These are phyloP conservation scores for Epinotia brunnichana DNA, from an alignment of 2,888 invertebrate species.

Conservation along the genomic window DNA sequence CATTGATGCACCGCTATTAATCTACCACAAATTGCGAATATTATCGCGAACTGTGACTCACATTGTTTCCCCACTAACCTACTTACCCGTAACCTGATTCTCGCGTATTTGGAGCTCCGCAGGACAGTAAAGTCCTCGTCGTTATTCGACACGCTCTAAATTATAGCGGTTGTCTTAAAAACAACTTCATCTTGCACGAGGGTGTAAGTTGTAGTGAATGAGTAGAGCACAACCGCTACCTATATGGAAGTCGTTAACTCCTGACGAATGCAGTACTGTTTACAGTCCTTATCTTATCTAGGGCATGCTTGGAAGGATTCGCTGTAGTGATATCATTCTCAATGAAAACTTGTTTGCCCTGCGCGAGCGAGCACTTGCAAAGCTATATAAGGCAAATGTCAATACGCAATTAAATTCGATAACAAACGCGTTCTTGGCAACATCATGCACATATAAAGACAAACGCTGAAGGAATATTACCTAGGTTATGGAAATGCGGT, in stretches of 20 bases:
- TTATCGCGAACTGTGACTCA: constrained; percentile 16
- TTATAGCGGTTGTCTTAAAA: background rate
- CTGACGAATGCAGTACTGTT: background rate
- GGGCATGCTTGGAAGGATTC: constrained; percentile 25
- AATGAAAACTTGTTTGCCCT: constrained; percentile 37
- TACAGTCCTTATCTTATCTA: constrained; percentile 17
- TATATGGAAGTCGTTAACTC: background rate
- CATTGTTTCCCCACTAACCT: constrained; percentile 24
- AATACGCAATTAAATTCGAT: constrained; percentile 35
- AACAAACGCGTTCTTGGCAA: constrained; percentile 19
- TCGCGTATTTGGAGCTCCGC: background rate
- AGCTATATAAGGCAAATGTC: constrained; percentile 40
- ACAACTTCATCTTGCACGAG: background rate
- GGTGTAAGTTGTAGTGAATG: background rate
- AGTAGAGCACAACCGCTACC: too few species aligned
- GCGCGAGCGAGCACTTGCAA: constrained; percentile 10
- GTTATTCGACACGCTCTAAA: background rate
- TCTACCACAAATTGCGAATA: constrained; percentile 1
- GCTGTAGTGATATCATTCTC: constrained; percentile 27
- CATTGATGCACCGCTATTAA: background rate
- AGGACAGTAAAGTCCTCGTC: background rate
- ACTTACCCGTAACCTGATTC: constrained; percentile 9
- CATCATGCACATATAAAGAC: constrained; percentile 23
- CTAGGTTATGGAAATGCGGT: constrained; percentile 25
- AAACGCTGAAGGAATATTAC: constrained; percentile 10